These are phyloP conservation scores for Lydus trimaculatus DNA, from an alignment of 2,888 invertebrate species.

Conservation along the genomic window DNA sequence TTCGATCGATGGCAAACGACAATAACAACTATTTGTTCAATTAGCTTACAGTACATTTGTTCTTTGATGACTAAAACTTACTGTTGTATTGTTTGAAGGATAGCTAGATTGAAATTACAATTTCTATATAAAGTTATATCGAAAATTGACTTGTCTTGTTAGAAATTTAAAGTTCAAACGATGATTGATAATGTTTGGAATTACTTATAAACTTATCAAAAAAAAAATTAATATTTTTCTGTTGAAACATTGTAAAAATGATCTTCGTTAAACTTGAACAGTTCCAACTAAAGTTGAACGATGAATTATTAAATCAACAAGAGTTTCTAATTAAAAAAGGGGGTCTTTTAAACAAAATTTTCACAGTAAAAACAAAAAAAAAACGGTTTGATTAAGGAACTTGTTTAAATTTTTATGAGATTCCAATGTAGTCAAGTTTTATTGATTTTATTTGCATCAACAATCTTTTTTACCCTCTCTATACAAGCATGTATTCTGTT, in stretches of 20 bases:
- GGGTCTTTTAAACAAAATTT: neutral
- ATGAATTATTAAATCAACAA: neutral
- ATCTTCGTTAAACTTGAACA: neutral
- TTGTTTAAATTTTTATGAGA: neutral
- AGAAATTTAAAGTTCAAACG: neutral
- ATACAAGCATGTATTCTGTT: neutral
- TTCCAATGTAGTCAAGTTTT: neutral
- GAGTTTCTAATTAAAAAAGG: slow-evolving; percentile 1
- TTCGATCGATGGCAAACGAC: neutral
- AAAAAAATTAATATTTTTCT: neutral
- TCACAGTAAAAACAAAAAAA: neutral
- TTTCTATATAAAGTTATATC: neutral
- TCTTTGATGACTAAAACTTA: neutral
- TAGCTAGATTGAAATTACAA: neutral
- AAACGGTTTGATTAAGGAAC: neutral
- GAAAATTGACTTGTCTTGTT: neutral
- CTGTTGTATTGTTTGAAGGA: neutral
- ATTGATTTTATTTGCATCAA: neutral
- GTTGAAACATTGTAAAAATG: neutral
- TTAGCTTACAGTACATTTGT: neutral
- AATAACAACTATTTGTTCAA: neutral
- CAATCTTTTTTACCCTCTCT: neutral
- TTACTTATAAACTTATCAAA: neutral
- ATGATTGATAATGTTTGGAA: neutral
- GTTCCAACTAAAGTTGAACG: neutral